phyloP scores from a whole-genome alignment of 1,140 invertebrate species.

The Drosophila pectinifera region DNA sequence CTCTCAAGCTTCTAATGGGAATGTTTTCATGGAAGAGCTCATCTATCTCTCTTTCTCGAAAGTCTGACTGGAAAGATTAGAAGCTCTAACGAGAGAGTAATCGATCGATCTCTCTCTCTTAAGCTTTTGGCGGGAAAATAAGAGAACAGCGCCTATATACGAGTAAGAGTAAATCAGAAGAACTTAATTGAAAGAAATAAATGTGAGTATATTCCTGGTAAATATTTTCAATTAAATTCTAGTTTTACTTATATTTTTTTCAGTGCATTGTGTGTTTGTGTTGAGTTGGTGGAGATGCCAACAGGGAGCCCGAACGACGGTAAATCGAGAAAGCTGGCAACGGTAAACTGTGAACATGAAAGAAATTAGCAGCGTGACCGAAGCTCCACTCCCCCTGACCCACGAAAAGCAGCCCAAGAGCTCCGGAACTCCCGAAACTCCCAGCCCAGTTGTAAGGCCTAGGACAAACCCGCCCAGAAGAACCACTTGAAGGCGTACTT shows the following conservation, averaged over 20 bases:
- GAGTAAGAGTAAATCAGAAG: too few relatives aligned
- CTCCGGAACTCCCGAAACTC: neutral
- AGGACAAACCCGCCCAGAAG: conserved; percentile 15
- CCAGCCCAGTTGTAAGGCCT: neutral
- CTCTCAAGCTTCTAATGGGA: too few relatives aligned
- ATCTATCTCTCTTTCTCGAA: neutral
- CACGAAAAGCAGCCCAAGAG: conserved; percentile 13
- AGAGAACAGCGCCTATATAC: too few relatives aligned
- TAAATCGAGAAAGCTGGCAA: conserved; percentile 24
- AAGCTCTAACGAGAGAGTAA: too few relatives aligned
- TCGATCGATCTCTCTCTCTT: too few relatives aligned
- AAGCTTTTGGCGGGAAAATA: too few relatives aligned
- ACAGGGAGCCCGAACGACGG: conserved; percentile 25
- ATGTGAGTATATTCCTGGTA: too few relatives aligned
- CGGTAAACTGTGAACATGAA: conserved; percentile 62
- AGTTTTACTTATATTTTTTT: neutral
- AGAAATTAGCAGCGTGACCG: conserved; percentile 78
- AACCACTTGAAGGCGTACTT: conserved; percentile 75
- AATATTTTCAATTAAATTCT: too few relatives aligned
- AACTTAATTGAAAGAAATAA: too few relatives aligned
- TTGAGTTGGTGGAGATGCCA: conserved; percentile 3
- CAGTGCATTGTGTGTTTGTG: conserved; percentile 14
- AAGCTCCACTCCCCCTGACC: conserved; percentile 39
- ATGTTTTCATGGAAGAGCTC: too few relatives aligned
- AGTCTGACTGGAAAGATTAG: neutral